Evolutionary conservation across 2,797 vertebrate species (phyloP).

Genomic region (Ceryle rudis): DNA sequence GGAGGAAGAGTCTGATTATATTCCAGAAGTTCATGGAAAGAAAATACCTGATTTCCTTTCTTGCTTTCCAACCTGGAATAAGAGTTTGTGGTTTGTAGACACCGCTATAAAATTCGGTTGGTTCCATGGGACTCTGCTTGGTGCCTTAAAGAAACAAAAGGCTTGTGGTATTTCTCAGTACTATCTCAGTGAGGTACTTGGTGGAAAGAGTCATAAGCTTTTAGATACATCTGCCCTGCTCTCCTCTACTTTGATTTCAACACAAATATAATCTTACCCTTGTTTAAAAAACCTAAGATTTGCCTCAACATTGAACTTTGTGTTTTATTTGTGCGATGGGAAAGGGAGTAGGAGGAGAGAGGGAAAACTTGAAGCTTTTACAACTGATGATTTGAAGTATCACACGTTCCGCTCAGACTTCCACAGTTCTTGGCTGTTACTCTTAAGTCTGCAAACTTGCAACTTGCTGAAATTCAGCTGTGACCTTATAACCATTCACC

Average conservation of each 20-base stretch:
- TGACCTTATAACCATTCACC: not conserved
- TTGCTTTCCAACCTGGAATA: not conserved
- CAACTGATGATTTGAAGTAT: not conserved
- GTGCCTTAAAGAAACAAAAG: not conserved
- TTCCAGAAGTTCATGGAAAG: not conserved
- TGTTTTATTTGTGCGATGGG: not conserved
- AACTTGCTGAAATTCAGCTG: conserved; percentile 11
- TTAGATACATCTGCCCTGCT: not conserved
- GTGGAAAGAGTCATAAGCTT: not conserved
- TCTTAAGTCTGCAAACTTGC: not conserved
- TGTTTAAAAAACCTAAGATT: not conserved
- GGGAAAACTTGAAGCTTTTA: not conserved
- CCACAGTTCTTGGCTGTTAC: not conserved
- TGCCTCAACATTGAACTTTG: not conserved
- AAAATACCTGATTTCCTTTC: not conserved
- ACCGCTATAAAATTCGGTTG: not conserved
- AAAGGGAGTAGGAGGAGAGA: not conserved
- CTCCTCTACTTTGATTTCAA: not conserved
- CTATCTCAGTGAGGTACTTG: not conserved
- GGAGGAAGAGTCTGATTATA: not conserved
- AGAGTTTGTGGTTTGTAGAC: not conserved
- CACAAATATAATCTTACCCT: not conserved
- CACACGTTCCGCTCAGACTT: not conserved
- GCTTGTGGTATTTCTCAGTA: not conserved
- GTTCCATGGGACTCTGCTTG: not conserved